Percentiles rank a stretch among this genome's conserved stretches.
Evolutionary conservation across 2,888 invertebrate species (phyloP).

Genomic region (Atrina japonica): DNA sequence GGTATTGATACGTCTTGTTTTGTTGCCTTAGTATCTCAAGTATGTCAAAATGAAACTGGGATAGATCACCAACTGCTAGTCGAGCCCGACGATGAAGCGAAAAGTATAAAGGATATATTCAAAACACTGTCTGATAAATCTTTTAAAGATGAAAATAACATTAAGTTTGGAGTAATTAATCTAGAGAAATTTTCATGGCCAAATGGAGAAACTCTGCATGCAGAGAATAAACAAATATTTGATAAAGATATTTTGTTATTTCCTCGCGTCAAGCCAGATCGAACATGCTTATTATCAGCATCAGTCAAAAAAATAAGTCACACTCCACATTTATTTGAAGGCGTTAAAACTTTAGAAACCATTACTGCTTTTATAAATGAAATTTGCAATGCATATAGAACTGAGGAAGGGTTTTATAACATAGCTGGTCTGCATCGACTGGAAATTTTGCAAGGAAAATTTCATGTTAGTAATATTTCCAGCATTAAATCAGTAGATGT

Average conservation of each 20-base stretch:
- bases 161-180: too few relatives aligned
- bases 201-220: not conserved
- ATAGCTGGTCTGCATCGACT: conserved; percentile 65
- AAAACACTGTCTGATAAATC: too few relatives aligned
- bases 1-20: too few relatives aligned
- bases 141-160: too few relatives aligned
- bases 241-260: conserved; percentile 23
- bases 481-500: conserved; percentile 39
- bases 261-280: conserved; percentile 43
- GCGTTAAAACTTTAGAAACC: conserved; percentile 31
- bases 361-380: conserved; percentile 66
- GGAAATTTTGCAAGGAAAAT: conserved; percentile 67
- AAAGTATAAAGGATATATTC: too few relatives aligned
- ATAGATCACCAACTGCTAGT: too few relatives aligned
- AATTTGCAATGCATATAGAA: conserved; percentile 66
- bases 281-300: conserved; percentile 62
- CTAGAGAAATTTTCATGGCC: not conserved
- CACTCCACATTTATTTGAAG: conserved; percentile 45
- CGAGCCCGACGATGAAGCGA: too few relatives aligned
- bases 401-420: conserved; percentile 56
- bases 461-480: conserved; percentile 55
- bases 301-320: conserved; percentile 18
- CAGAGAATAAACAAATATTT: not conserved
- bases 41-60: too few relatives aligned
- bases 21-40: too few relatives aligned